These are phyloP conservation scores for Aspidoscelis tigris DNA, from an alignment of 2,113 vertebrate species.

Conservation along the genomic window DNA sequence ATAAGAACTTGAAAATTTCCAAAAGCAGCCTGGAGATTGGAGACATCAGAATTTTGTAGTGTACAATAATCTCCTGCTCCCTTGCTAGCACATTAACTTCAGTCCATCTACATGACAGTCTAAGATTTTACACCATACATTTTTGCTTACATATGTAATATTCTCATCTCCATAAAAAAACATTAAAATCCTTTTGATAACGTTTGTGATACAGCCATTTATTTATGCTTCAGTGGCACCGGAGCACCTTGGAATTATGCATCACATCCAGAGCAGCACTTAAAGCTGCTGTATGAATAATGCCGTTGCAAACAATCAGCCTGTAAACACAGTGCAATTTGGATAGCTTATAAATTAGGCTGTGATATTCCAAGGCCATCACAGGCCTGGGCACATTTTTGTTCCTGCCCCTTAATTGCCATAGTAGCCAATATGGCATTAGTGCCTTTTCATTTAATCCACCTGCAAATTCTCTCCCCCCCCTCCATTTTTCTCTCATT, in stretches of 20 bases:
- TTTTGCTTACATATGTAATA: slow-evolving; percentile 35
- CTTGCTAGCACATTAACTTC: background rate
- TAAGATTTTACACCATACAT: slow-evolving; percentile 3
- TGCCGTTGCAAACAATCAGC: slow-evolving; percentile 62
- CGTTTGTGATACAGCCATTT: slow-evolving; percentile 9
- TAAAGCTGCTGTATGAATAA: slow-evolving; percentile 66
- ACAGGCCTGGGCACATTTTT: slow-evolving; percentile 60
- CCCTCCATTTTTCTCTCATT: background rate
- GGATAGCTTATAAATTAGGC: slow-evolving; percentile 70
- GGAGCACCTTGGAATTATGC: slow-evolving; percentile 51
- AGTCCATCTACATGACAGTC: background rate
- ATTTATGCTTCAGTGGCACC: slow-evolving; percentile 29
- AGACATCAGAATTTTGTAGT: background rate
- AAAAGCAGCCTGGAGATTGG: background rate
- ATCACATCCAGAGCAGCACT: slow-evolving; percentile 46
- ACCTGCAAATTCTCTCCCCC: slow-evolving; percentile 56
- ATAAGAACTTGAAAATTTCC: slow-evolving; percentile 4
- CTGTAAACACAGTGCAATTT: slow-evolving; percentile 70
- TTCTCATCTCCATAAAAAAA: slow-evolving; percentile 29
- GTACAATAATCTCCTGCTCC: background rate
- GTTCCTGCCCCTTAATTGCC: slow-evolving; percentile 67
- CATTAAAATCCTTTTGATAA: slow-evolving; percentile 34
- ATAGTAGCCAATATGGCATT: slow-evolving; percentile 65
- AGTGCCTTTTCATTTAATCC: slow-evolving; percentile 63
- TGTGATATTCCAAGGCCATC: slow-evolving; percentile 66